A percentile compares a stretch with the other conserved stretches of the same genome.
Evolutionary conservation across 2,888 invertebrate species (phyloP).

Genomic region (Conchocele bisecta): DNA sequence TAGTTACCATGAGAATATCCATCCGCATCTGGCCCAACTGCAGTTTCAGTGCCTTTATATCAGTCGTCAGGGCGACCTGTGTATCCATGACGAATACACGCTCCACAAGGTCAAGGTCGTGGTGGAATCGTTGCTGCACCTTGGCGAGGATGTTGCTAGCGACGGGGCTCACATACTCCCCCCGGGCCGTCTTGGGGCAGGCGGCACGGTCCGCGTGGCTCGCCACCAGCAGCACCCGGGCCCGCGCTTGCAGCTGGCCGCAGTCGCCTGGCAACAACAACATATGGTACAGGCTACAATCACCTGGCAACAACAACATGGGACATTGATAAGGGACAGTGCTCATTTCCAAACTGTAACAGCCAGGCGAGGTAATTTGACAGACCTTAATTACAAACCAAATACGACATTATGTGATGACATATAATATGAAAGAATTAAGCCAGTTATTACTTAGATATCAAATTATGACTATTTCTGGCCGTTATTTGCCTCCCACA

Average conservation of each 20-base stretch:
- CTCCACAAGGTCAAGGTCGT: constrained; percentile 86
- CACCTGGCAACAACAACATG: too few relatives aligned
- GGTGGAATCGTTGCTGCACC: constrained; percentile 84
- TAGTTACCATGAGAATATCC: constrained; percentile 38
- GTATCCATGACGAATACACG: constrained; percentile 86
- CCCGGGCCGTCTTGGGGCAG: constrained; percentile 85
- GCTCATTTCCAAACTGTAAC: too few relatives aligned
- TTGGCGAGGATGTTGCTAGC: constrained; percentile 84
- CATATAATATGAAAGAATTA: too few relatives aligned
- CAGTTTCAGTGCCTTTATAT: constrained; percentile 86
- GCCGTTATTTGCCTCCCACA: too few relatives aligned
- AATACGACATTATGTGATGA: too few relatives aligned
- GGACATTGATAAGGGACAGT: too few relatives aligned
- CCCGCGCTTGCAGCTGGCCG: constrained; percentile 85
- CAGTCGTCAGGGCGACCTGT: constrained; percentile 86
- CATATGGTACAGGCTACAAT: too few relatives aligned
- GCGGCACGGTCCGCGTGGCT: constrained; percentile 86
- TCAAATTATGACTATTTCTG: too few relatives aligned
- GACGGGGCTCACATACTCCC: constrained; percentile 86
- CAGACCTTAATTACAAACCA: too few relatives aligned
- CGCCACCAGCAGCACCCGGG: constrained; percentile 86
- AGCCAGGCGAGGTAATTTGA: too few relatives aligned
- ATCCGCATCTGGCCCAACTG: constrained; percentile 85
- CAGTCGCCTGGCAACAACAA: constrained; percentile 84
- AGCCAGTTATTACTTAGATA: too few relatives aligned